Evolutionary conservation across 2,888 invertebrate genomes (phyloP).

Genomic region (Drosophila monieri): DNA sequence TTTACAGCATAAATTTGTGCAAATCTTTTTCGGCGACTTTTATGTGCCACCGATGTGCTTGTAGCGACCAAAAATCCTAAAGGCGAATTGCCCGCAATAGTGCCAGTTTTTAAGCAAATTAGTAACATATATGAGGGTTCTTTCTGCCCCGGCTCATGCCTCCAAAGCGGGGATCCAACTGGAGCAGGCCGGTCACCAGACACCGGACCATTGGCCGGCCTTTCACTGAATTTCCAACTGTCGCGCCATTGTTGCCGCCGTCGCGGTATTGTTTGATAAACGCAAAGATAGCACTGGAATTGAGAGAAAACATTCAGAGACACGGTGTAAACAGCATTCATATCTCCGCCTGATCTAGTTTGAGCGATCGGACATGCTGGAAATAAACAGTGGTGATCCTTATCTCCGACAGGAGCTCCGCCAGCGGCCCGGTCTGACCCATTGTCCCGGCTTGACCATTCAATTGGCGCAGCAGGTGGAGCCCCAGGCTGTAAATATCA

Average conservation of each 20-base stretch:
- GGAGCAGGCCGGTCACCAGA: conserved; percentile 9
- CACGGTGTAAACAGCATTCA: conserved; percentile 59
- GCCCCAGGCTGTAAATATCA: conserved; percentile 11
- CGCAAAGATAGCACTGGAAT: conserved; percentile 49
- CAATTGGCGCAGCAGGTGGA: conserved; percentile 31
- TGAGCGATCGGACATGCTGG: conserved; percentile 38
- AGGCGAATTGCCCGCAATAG: conserved; percentile 18
- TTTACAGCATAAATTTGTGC: conserved; percentile 66
- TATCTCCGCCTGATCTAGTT: conserved; percentile 61
- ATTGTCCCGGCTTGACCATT: conserved; percentile 45
- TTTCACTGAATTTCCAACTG: conserved; percentile 44
- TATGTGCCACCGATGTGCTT: conserved; percentile 53
- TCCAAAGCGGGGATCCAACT: neutral
- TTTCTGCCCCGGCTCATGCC: neutral
- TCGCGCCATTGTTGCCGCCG: conserved; percentile 39
- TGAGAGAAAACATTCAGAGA: conserved; percentile 57
- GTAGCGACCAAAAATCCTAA: conserved; percentile 45
- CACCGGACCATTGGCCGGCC: conserved; percentile 18
- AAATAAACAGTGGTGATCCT: conserved; percentile 56
- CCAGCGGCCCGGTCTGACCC: conserved; percentile 26
- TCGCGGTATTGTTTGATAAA: conserved; percentile 47
- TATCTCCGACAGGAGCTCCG: conserved; percentile 52
- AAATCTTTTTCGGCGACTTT: conserved; percentile 63
- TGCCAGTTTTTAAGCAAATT: conserved; percentile 46
- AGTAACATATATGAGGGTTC: conserved; percentile 36